phyloP scores from a whole-genome alignment of 2,797 vertebrate genomes.

The Eleutherodactylus coqui region DNA sequence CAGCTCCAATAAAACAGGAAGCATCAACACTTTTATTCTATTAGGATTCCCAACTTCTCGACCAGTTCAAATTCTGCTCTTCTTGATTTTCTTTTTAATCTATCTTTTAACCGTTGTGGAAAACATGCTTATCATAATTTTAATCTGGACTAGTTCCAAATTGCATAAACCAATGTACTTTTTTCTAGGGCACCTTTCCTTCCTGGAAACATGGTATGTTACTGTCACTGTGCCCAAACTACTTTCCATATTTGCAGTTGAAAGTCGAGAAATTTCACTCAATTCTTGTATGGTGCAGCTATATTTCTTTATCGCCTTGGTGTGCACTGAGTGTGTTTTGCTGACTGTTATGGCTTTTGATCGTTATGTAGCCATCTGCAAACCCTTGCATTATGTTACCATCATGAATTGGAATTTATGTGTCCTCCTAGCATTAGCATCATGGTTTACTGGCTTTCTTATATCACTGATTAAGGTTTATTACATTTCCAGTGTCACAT shows the following conservation, averaged over 20 bases:
- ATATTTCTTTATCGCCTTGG: constrained; percentile 67
- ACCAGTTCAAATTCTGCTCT: constrained; percentile 33
- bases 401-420: constrained; percentile 57
- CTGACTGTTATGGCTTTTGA: constrained; percentile 68
- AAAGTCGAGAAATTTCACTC: constrained; percentile 64
- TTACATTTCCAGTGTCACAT: constrained; percentile 40
- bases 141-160: constrained; percentile 38
- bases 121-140: constrained; percentile 55
- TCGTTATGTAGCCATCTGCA: constrained; percentile 60
- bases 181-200: constrained; percentile 62
- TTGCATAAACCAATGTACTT: constrained; percentile 64
- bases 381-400: constrained; percentile 57
- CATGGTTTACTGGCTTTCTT: constrained; percentile 56
- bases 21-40: constrained; percentile 45
- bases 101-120: constrained; percentile 52
- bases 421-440: constrained; percentile 39
- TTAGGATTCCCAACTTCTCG: constrained; percentile 53
- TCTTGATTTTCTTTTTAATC: constrained; percentile 50
- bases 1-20: not conserved
- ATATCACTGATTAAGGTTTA: constrained; percentile 53
- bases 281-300: constrained; percentile 65
- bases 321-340: constrained; percentile 65
- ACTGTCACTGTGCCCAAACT: constrained; percentile 59
- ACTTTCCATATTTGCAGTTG: constrained; percentile 61
- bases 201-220: constrained; percentile 64